Base-by-base conservation (phyloP, 2,888 invertebrate species). In the Reticulitermes lucifugus region DNA sequence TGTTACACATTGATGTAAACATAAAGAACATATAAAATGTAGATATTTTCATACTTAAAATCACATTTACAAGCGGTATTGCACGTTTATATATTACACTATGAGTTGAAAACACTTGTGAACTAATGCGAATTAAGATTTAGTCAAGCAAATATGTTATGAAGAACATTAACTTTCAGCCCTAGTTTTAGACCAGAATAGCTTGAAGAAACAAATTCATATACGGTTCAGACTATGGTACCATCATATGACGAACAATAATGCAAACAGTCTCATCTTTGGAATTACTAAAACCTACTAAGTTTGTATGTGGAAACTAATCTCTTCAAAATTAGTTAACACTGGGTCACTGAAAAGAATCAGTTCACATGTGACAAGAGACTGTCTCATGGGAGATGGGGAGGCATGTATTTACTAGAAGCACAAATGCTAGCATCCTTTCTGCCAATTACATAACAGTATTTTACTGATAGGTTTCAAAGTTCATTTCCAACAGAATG, bases 1-100 rank as follows among this genome's bases (percentile, higher is more conserved):
- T 46, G 77, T 77, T 10, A 77, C 29, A 75, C n/a, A 71, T 46
- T 46, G 77, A 22, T 46, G 46, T n/a, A 46, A 46, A 77, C 77
- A 77, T 35, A 35, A 3, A 77, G 29, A 46, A 46, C 21, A 77
- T 46, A 77, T 9, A 73, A 21, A 73, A 73, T 73, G 41, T 41
- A 41, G 9, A 46, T 77, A 73, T 21, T 46, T 73, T 51, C 75
- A 43, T 43, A n/a, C 29, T 71, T 35, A 18, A 60, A 65, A 77
- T 77, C 77, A 77, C 77, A 77, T 43, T 77, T 77, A 77, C 46
- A 77, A 77, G 46, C 77, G 51, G n/a, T 77, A 77, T 46, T 77
- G n/a, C 51, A 77, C 77, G 46, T 77, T 21, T 41, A 73, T 41
- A 73, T 73, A 73, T 73, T 77, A 18, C 14, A 21, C 75, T 43